phyloP scores from a whole-genome alignment of 2,888 invertebrate species.

The Drosophila suboccidentalis region DNA sequence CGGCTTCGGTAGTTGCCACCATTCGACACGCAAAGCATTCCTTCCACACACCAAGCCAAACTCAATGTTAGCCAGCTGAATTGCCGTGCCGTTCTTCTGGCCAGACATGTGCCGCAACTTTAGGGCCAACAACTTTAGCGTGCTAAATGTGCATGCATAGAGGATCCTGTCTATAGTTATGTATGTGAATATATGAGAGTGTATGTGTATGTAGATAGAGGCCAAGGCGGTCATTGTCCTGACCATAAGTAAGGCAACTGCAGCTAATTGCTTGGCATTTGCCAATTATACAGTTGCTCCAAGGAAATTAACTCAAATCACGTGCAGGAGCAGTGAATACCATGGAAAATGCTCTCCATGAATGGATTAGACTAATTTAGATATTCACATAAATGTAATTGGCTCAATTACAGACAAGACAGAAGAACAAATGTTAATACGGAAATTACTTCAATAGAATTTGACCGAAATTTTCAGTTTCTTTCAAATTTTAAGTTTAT shows the following conservation, averaged over 20 bases:
- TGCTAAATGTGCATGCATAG: slow-evolving; percentile 48
- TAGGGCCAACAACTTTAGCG: slow-evolving; percentile 40
- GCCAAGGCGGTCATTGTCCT: slow-evolving; percentile 64
- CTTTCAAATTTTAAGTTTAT: too few relatives aligned
- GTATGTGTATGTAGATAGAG: background rate
- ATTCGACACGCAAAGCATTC: slow-evolving; percentile 73
- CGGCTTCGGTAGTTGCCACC: slow-evolving; percentile 41
- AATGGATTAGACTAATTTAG: slow-evolving; percentile 28
- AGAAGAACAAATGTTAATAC: background rate
- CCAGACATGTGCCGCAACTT: slow-evolving; percentile 52
- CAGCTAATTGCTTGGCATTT: slow-evolving; percentile 63
- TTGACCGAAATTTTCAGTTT: too few relatives aligned
- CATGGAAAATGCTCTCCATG: slow-evolving; percentile 14
- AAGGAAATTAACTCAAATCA: slow-evolving; percentile 69
- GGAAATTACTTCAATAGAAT: background rate
- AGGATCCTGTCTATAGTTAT: slow-evolving; percentile 3
- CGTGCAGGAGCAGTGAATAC: slow-evolving; percentile 9
- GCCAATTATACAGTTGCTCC: slow-evolving; percentile 71
- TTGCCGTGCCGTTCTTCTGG: slow-evolving; percentile 10
- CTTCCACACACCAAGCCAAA: slow-evolving; percentile 42
- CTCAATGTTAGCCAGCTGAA: slow-evolving; percentile 41
- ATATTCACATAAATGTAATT: slow-evolving; percentile 20
- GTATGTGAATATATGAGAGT: background rate
- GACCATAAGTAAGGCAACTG: slow-evolving; percentile 42
- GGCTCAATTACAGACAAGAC: slow-evolving; percentile 1